Conservation (phyloP, 37 sponge, comb jelly and placozoan species). For the Theonella swinhoei region DNA sequence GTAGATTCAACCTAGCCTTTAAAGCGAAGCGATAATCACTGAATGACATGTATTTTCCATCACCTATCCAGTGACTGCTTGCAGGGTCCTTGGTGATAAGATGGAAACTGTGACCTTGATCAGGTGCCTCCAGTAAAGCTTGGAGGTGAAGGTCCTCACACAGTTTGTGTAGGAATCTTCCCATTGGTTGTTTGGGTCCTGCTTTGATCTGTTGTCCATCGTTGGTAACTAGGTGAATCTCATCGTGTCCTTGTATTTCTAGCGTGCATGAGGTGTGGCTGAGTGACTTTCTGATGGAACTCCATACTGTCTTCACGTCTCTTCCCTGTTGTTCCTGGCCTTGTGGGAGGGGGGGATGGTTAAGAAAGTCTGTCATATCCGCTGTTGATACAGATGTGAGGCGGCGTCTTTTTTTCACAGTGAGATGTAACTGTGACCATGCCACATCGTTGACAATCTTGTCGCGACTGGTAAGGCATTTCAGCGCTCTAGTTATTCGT, state of each 20-base stretch:
- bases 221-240: too few species aligned
- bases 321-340: background rate
- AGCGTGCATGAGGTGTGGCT: background rate
- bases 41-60: background rate
- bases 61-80: conserved; percentile 21
- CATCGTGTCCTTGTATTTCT: too few species aligned
- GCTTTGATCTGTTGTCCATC: too few species aligned
- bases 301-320: conserved; percentile 10
- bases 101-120: conserved; percentile 28
- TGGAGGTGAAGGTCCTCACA: too few species aligned
- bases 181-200: too few species aligned
- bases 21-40: background rate
- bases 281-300: conserved; percentile 13
- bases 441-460: conserved; percentile 4
- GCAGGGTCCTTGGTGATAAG: conserved; percentile 6
- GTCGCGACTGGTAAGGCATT: conserved; percentile 1
- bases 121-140: background rate
- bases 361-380: conserved; percentile 21
- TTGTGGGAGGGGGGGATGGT: conserved; percentile 2
- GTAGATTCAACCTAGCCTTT: conserved; percentile 39
- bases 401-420: background rate
- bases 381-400: background rate
- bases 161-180: too few species aligned
- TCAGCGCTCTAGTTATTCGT: background rate
- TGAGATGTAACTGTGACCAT: conserved; percentile 4